These are phyloP conservation scores for Linnaemya vulpina DNA, from an alignment of 2,888 invertebrate species.

Conservation along the genomic window DNA sequence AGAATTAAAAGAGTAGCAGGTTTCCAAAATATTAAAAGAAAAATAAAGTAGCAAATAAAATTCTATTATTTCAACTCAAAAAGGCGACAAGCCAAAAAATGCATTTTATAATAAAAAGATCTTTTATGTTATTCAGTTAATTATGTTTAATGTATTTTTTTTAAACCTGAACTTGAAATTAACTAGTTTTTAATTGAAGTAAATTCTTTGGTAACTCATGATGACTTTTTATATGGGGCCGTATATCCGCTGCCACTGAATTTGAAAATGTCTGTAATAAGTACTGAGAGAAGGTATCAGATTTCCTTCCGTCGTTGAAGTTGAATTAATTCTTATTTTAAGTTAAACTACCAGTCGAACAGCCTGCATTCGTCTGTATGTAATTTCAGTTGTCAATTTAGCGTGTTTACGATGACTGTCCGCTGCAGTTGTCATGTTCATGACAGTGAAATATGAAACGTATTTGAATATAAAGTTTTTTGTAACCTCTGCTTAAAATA, in stretches of 20 bases:
- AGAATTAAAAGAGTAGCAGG: neutral
- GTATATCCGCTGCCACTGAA: conserved; percentile 44
- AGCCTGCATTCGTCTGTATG: conserved; percentile 40
- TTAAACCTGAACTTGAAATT: conserved; percentile 6
- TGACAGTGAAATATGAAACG: conserved; percentile 70
- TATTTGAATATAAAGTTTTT: conserved; percentile 45
- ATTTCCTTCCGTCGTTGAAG: conserved; percentile 44
- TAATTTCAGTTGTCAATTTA: conserved; percentile 46
- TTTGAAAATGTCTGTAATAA: conserved; percentile 2
- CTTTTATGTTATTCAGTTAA: too few relatives aligned
- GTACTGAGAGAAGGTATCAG: conserved; percentile 17
- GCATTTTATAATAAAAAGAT: conserved; percentile 23
- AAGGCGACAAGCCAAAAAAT: conserved; percentile 35
- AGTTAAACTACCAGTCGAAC: conserved; percentile 41
- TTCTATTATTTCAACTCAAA: conserved; percentile 44
- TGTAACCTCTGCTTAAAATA: conserved; percentile 27
- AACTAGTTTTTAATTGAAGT: conserved; percentile 40
- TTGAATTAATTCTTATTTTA: neutral
- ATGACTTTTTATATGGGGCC: conserved; percentile 52
- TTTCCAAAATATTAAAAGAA: neutral
- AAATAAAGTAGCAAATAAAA: neutral
- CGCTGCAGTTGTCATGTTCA: conserved; percentile 63
- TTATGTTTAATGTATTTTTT: too few relatives aligned
- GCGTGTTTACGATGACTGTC: conserved; percentile 49
- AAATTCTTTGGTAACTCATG: conserved; percentile 17